phyloP scores from a whole-genome alignment of 2,888 invertebrate genomes.

The Dromius quadrimaculatus region DNA sequence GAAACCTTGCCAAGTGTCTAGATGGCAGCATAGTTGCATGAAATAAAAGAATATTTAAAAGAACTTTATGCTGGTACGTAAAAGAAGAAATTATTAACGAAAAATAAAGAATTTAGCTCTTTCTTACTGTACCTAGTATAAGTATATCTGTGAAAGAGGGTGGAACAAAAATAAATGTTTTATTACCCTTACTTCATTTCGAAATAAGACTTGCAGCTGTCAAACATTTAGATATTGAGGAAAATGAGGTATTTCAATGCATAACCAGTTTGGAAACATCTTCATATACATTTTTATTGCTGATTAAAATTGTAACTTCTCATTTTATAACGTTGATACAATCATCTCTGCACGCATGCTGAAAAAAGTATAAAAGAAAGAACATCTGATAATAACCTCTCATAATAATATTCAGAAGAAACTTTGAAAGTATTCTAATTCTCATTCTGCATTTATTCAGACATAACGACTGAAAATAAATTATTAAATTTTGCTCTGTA shows the following conservation, averaged over 20 bases:
- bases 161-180: conserved; percentile 5
- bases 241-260: conserved; percentile 2
- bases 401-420: conserved; percentile 13
- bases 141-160: neutral
- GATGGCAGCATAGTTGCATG: conserved; percentile 31
- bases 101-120: conserved; percentile 19
- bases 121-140: conserved; percentile 14
- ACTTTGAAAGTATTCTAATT: neutral
- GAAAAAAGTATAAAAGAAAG: conserved; percentile 6
- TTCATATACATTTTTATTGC: conserved; percentile 15
- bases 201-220: conserved; percentile 23
- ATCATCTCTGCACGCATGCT: conserved; percentile 5
- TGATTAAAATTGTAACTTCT: conserved; percentile 22
- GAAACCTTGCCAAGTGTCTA: conserved; percentile 26
- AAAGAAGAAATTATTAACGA: conserved; percentile 29
- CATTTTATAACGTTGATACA: conserved; percentile 22
- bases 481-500: neutral
- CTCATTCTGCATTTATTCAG: conserved; percentile 2
- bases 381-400: conserved; percentile 21
- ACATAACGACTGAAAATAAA: neutral
- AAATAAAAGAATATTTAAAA: conserved; percentile 38
- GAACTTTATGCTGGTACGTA: conserved; percentile 34
- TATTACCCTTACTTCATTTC: neutral
- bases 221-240: conserved; percentile 8
- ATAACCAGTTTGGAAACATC: conserved; percentile 23